A percentile compares a stretch with the other conserved stretches of the same genome.
Conservation (phyloP, 2,113 vertebrate species). For the Clupea harengus region DNA sequence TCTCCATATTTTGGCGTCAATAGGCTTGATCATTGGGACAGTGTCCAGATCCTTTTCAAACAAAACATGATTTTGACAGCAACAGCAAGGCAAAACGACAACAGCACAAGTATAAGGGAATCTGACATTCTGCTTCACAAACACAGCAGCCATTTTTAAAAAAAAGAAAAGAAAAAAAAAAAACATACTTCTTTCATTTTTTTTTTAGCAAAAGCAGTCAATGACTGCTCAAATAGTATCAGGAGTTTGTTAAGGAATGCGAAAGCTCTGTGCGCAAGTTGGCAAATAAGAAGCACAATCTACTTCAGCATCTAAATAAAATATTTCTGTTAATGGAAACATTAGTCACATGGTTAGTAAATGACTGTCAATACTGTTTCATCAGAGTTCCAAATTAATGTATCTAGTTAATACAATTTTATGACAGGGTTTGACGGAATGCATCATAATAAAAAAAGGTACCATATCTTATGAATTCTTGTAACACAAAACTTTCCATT, state of each 20-base stretch:
- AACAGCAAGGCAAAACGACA: slow-evolving; percentile 28
- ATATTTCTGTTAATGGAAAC: not conserved
- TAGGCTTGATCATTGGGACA: slow-evolving; percentile 30
- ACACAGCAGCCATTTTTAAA: slow-evolving; percentile 17
- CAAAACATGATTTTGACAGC: not conserved
- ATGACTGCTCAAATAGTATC: not conserved
- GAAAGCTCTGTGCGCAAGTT: slow-evolving; percentile 19
- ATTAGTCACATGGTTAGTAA: not conserved
- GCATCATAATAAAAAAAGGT: not conserved
- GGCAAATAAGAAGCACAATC: slow-evolving; percentile 6
- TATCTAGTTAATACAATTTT: not conserved
- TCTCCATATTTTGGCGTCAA: slow-evolving; percentile 57
- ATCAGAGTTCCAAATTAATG: not conserved
- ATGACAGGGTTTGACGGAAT: not conserved
- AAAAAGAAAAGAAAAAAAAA: slow-evolving; percentile 11
- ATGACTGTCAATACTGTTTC: not conserved
- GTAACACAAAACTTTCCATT: slow-evolving; percentile 23
- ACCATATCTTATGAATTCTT: not conserved
- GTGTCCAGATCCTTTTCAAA: not conserved
- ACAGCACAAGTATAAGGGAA: slow-evolving; percentile 3
- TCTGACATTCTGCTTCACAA: not conserved
- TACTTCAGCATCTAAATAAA: not conserved
- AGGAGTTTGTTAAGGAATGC: slow-evolving; percentile 42
- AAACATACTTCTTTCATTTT: not conserved
- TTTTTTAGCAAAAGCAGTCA: not conserved